A percentile compares a stretch with the other conserved stretches of the same genome.
Evolutionary conservation across 2,113 vertebrate species (phyloP).

Genomic region (Delphinus delphis): DNA sequence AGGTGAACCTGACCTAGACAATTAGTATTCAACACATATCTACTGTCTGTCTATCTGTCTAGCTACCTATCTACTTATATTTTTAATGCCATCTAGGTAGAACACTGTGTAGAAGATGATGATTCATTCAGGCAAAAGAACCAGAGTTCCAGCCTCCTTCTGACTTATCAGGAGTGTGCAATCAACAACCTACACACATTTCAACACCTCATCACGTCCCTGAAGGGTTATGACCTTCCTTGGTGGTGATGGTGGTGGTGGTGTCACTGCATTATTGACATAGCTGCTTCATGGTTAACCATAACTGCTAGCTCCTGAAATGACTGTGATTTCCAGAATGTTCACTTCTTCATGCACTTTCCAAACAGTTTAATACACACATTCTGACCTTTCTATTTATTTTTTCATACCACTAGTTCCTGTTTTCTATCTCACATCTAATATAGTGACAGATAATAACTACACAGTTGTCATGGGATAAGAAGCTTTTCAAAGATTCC

Average conservation of each 20-base stretch:
- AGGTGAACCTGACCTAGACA: not conserved
- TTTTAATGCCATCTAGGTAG: not conserved
- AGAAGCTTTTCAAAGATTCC: slow-evolving; percentile 9
- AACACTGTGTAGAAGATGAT: not conserved
- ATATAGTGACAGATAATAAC: not conserved
- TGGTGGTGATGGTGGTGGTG: too few species aligned
- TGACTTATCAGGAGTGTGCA: not conserved
- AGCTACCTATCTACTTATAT: not conserved
- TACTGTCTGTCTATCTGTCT: not conserved
- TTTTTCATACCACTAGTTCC: not conserved
- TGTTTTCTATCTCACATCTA: not conserved
- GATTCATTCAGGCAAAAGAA: not conserved
- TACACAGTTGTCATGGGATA: slow-evolving; percentile 7
- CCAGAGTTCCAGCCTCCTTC: not conserved
- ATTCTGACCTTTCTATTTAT: not conserved
- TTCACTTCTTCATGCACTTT: not conserved
- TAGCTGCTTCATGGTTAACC: not conserved
- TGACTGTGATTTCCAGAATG: not conserved
- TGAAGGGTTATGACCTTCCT: not conserved
- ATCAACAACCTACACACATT: not conserved
- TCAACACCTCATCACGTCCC: not conserved
- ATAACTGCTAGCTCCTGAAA: not conserved
- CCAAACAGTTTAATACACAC: not conserved
- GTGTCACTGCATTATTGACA: not conserved
- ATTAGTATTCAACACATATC: not conserved